A percentile compares a stretch with the other conserved stretches of the same genome.
These are phyloP conservation scores for Cromileptes altivelis DNA, from an alignment of 2,113 vertebrate species.

Conservation along the genomic window DNA sequence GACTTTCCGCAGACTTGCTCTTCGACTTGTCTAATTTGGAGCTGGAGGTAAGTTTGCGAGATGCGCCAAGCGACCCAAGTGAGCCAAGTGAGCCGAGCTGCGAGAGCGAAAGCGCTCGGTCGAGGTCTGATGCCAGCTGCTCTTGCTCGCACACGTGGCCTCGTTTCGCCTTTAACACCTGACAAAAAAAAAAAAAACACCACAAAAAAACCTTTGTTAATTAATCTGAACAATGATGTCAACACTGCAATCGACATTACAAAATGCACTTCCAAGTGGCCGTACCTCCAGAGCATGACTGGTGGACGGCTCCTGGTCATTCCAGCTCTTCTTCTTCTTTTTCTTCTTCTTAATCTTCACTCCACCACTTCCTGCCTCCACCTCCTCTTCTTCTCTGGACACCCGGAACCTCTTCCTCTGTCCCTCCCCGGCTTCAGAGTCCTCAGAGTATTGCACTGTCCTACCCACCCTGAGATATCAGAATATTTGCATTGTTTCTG, in stretches of 20 bases:
- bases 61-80: constrained; percentile 78
- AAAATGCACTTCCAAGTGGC: constrained; percentile 9
- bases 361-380: constrained; percentile 75
- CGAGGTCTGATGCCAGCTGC: constrained; percentile 93
- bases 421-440: constrained; percentile 91
- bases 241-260: neutral
- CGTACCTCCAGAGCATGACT: constrained; percentile 91
- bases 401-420: constrained; percentile 89
- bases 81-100: constrained; percentile 88
- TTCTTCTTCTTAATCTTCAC: constrained; percentile 86
- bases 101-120: constrained; percentile 94
- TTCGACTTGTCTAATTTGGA: constrained; percentile 62
- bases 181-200: constrained; percentile 23
- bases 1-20: constrained; percentile 85
- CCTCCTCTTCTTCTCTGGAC: constrained; percentile 87
- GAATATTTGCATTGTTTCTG: neutral
- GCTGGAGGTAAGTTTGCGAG: constrained; percentile 62
- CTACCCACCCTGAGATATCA: constrained; percentile 86
- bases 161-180: constrained; percentile 90
- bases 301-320: constrained; percentile 85
- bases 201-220: neutral
- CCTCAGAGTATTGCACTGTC: constrained; percentile 90
- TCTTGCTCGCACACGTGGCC: constrained; percentile 91
- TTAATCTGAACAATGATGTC: accelerated
- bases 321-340: constrained; percentile 90